Percentiles rank a stretch among this genome's conserved stretches.
phyloP scores from a whole-genome alignment of 2,888 invertebrate species.

The Anthophora plumipes region DNA sequence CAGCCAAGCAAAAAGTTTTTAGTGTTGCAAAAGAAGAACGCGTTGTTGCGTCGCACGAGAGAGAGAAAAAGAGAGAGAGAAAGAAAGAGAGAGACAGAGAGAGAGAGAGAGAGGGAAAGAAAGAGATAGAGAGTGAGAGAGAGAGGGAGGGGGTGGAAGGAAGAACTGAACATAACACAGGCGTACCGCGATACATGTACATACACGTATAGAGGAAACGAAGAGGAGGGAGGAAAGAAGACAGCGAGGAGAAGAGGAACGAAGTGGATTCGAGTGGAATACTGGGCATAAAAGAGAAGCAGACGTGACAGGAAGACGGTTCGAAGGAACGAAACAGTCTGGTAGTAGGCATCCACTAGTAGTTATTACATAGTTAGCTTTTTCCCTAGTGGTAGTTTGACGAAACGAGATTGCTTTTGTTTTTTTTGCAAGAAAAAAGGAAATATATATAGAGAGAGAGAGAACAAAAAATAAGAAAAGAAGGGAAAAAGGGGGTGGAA shows the following conservation, averaged over 20 bases:
- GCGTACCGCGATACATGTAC: neutral
- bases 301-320: slow-evolving; percentile 18
- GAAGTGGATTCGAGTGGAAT: slow-evolving; percentile 1
- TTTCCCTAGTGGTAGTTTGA: slow-evolving; percentile 12
- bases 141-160: too few species aligned
- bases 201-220: neutral
- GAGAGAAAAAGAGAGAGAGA: slow-evolving; percentile 29
- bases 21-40: slow-evolving; percentile 16
- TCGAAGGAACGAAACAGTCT: neutral
- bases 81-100: slow-evolving; percentile 21
- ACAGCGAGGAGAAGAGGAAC: too few species aligned
- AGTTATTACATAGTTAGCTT: slow-evolving; percentile 8
- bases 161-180: neutral
- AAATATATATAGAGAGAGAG: too few species aligned
- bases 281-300: slow-evolving; percentile 28
- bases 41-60: neutral
- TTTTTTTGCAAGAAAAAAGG: too few species aligned
- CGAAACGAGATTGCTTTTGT: neutral
- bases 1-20: slow-evolving; percentile 50
- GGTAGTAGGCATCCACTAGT: slow-evolving; percentile 2
- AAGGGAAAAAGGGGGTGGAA: slow-evolving; percentile 33
- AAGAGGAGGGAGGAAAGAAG: too few species aligned
- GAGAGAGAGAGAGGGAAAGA: slow-evolving; percentile 29
- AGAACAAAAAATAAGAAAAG: neutral
- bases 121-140: too few species aligned